These are phyloP conservation scores for Rhagonycha lutea DNA, from an alignment of 2,888 invertebrate genomes.

Conservation along the genomic window DNA sequence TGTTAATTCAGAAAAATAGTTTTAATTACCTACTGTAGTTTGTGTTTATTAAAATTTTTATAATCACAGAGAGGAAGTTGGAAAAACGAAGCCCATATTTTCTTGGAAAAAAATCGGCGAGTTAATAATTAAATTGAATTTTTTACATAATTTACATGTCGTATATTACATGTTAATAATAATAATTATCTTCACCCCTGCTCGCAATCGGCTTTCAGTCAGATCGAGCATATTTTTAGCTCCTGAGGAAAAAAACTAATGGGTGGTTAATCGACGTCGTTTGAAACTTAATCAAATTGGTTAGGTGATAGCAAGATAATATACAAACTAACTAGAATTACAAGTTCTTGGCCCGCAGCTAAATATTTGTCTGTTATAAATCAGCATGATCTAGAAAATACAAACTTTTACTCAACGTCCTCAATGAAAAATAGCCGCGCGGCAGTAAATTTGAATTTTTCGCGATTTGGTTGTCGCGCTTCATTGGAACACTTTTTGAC, in stretches of 20 bases:
- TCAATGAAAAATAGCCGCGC: not conserved
- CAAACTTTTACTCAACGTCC: conserved; percentile 1
- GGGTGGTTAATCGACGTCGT: not conserved
- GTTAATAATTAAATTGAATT: not conserved
- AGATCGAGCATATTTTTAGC: no score
- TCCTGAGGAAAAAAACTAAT: no score
- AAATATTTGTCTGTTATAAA: not conserved
- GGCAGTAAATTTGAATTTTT: not conserved
- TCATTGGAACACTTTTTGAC: not conserved
- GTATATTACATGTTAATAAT: not conserved
- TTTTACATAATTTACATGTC: not conserved
- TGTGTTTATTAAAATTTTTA: not conserved
- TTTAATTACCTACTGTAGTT: not conserved
- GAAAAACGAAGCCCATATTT: not conserved
- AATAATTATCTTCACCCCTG: not conserved
- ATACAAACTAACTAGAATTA: not conserved
- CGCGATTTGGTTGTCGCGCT: not conserved
- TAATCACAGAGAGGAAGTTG: not conserved
- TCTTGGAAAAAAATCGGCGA: not conserved
- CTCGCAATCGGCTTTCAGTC: not conserved
- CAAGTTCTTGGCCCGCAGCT: not conserved
- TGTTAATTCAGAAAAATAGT: not conserved
- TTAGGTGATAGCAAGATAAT: not conserved
- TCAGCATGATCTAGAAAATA: not conserved
- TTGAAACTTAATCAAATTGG: not conserved